A percentile compares a stretch with the other conserved stretches of the same genome.
Conservation (phyloP, 2,113 vertebrate species). For the Cyanoramphus novaezelandiae region DNA sequence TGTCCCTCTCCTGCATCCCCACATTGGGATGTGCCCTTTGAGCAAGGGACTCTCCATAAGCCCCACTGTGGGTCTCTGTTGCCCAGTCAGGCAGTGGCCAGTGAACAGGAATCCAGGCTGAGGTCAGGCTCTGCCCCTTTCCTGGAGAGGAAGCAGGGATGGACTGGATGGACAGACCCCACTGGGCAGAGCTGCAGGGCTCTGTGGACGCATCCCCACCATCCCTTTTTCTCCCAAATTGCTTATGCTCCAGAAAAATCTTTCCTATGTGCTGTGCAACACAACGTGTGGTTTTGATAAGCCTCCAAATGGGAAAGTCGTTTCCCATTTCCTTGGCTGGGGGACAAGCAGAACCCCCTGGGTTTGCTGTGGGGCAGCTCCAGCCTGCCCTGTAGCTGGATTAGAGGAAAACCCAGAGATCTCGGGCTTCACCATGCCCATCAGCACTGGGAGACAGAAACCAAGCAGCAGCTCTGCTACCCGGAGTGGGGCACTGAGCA, state of each 20-base stretch:
- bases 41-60: neutral
- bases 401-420: neutral
- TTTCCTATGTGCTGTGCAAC: neutral
- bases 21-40: neutral
- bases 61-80: rapidly evolving
- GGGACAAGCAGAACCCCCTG: neutral
- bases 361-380: neutral
- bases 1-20: neutral
- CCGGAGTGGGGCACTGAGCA: rapidly evolving
- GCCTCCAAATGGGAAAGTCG: neutral
- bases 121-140: neutral
- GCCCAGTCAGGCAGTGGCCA: neutral
- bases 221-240: neutral
- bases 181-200: neutral
- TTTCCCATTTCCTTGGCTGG: neutral
- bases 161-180: neutral
- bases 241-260: rapidly evolving
- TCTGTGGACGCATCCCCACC: neutral
- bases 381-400: neutral
- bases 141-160: neutral
- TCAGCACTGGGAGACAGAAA: neutral
- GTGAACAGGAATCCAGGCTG: neutral
- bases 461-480: neutral
- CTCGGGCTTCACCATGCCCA: neutral
- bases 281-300: rapidly evolving